Base-by-base conservation (phyloP, 2,888 invertebrate species). In the Chouioia cunea region DNA sequence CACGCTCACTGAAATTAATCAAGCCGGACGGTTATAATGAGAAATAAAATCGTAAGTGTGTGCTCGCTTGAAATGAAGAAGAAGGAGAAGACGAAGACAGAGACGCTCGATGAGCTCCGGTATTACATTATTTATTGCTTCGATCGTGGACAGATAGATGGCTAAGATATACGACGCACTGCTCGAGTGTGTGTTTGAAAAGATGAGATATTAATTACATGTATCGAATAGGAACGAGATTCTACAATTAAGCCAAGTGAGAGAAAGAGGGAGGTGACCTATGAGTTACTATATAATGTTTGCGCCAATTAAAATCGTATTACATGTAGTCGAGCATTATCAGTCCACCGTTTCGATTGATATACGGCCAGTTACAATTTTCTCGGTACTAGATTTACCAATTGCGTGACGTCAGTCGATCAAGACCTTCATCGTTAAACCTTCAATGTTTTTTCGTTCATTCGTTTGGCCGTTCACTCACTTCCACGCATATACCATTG, bases 121-220 rank as follows among this genome's bases (percentile, higher is more conserved):
- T 22, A 18, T 14, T 60, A 44, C 56, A 72, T 65, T 68, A 73
- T 73, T 73, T 73, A 73, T 73, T 58, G 58, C 65, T 53, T 53
- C 60, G 72, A 69, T 73, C 14, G 72, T 27, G 64, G 67, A 67
- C 64, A 50, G 67, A 67, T 64, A 71, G 71, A 71, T 71, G 67
- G 64, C 62, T 43, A 36, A 71, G 69, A 65, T 58, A 64, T 44
- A 62, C 23, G n/a, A 20, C 23, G 47, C 18, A 12, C n/a, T 48
- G 2, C 18, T n/a, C 48, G 46, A 3, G 1, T 15, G 44, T 54
- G 44, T 23, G 27, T 71, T 65, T 46, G 65, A 43, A 67, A 58
- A 52, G 47, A 59, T 43, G 63, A 63, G 67, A 59, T 67, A 71
- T 67, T 71, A 71, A 71, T 71, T 64, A 63, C 46, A 52, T 18